Evolutionary conservation across 2,888 invertebrate genomes (phyloP), one percentile per base, ranked within the genome.

Genomic region (Panzeria rudis): DNA sequence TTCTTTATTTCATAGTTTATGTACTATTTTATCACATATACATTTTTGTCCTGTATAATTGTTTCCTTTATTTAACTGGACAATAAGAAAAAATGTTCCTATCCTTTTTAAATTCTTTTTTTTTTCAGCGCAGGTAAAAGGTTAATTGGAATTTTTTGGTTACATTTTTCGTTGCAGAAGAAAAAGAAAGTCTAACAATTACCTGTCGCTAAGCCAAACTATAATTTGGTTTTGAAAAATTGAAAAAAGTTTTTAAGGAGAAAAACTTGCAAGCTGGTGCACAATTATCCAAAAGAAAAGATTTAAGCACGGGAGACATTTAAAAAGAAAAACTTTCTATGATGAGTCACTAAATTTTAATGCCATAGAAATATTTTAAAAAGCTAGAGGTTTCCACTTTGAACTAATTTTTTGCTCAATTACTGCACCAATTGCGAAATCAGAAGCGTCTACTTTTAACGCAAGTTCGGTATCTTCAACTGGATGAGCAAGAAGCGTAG

Each of bases 131-230:
- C n/a, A n/a, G 17, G n/a, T 32, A 59, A 59, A 29, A 73, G 50
- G n/a, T 66, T 68, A 66, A 80, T 66, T 59, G 59, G 50, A 59
- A 23, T 64, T 72, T 64, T n/a, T 61, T 73, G 17, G 44, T 11
- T 9, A 29, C 32, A 41, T 8, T 41, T 38, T 52, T 52, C 3
- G 15, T 38, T 32, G 20, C 8, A 52, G 2, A n/a, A n/a, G 20
- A 52, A 61, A 52, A 64, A 15, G 6, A 20, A 61, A 50, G 47
- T 0, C 6, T n/a, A 20, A 11, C 35, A 29, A 64, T 41, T 56
- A 47, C 13, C 9, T n/a, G 44, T 23, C n/a, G 25, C 56, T 47
- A 68, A 68, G 9, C 20, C 9, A 59, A 68, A 59, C n/a, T 61
- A 38, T 44, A 56, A 32, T 29, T 35, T 20, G 47, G 2, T 61